Conservation (phyloP, 2,113 vertebrate species). For the Leptosomus discolor region DNA sequence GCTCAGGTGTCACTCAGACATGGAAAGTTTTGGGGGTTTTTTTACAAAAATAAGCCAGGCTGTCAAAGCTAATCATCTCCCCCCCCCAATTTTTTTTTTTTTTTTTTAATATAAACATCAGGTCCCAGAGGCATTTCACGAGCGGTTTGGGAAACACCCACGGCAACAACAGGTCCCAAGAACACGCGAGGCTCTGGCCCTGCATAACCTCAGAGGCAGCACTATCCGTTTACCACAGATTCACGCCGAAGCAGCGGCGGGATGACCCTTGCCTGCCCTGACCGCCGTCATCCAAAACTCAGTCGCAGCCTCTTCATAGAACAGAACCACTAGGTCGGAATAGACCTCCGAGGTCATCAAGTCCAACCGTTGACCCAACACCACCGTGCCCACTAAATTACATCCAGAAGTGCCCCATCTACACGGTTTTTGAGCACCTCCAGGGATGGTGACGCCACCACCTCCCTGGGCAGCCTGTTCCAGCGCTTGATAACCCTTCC, state of each 20-base stretch:
- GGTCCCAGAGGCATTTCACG: not conserved
- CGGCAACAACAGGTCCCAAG: not conserved
- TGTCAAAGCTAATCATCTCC: not conserved
- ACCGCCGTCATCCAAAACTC: not conserved
- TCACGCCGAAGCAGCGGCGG: not conserved
- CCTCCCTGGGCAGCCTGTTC: too few species aligned
- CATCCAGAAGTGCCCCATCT: too few species aligned
- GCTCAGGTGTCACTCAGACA: not conserved
- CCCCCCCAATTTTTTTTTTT: too few species aligned
- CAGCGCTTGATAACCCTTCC: too few species aligned
- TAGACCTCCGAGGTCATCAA: too few species aligned
- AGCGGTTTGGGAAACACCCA: not conserved
- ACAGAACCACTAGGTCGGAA: too few species aligned
- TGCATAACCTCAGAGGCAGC: fast-evolving
- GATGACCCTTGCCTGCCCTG: not conserved
- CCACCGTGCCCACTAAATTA: too few species aligned
- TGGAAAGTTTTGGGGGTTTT: not conserved
- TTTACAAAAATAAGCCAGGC: not conserved
- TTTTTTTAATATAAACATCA: not conserved
- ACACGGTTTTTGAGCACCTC: too few species aligned
- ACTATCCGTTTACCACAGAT: not conserved
- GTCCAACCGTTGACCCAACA: too few species aligned
- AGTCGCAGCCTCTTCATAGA: not conserved
- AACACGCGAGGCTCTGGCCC: not conserved
- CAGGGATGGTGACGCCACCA: too few species aligned